Conservation (phyloP, 2,888 invertebrate genomes). For the Andrena bicolor region DNA sequence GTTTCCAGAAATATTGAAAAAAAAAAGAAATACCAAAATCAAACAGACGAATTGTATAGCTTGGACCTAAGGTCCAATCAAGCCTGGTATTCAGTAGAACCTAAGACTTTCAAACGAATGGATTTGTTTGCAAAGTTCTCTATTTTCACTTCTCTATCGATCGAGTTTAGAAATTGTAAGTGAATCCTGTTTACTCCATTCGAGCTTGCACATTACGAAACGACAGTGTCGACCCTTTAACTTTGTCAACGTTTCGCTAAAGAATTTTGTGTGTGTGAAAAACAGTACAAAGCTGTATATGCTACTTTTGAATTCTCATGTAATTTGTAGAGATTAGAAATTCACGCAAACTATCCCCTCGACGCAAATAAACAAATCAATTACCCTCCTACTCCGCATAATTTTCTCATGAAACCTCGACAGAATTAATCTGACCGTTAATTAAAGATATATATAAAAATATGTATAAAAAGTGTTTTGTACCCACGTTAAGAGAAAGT, state of each 20-base stretch:
- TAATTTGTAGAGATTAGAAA: conserved; percentile 71
- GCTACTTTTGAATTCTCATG: conserved; percentile 74
- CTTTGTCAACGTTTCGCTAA: conserved; percentile 24
- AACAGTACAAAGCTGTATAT: conserved; percentile 80
- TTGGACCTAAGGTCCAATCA: conserved; percentile 9
- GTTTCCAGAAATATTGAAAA: conserved; percentile 5
- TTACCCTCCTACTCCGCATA: conserved; percentile 57
- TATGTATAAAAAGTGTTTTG: conserved; percentile 53
- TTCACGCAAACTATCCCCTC: conserved; percentile 78
- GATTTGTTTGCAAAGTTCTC: conserved; percentile 1
- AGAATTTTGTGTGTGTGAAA: conserved; percentile 52
- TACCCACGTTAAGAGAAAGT: conserved; percentile 64
- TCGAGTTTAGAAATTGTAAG: conserved; percentile 15
- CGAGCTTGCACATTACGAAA: neutral
- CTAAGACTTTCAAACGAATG: neutral
- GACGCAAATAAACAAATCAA: conserved; percentile 52
- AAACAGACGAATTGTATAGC: conserved; percentile 10
- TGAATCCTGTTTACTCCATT: neutral
- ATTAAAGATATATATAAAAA: conserved; percentile 44
- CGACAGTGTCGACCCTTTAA: conserved; percentile 27
- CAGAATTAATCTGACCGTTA: conserved; percentile 49
- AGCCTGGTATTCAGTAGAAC: conserved; percentile 7
- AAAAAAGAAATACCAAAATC: neutral
- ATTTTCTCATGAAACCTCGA: conserved; percentile 58
- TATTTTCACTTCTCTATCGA: neutral